phyloP scores from a whole-genome alignment of 2,113 vertebrate species.

The Arenaria interpres region DNA sequence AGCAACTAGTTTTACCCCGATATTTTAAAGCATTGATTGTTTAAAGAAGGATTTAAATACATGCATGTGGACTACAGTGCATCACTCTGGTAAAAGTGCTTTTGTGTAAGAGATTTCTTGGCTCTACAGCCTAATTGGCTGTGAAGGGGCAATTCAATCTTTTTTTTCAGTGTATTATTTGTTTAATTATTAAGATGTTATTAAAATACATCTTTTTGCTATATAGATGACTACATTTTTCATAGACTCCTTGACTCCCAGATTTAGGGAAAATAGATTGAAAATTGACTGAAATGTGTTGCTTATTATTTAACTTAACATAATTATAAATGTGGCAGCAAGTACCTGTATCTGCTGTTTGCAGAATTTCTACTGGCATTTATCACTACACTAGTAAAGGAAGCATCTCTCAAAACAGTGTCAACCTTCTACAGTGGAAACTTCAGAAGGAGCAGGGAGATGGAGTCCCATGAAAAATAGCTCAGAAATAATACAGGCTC shows the following conservation, averaged over 20 bases:
- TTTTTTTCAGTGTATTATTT: neutral
- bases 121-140: neutral
- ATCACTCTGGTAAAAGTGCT: neutral
- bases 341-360: neutral
- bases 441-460: neutral
- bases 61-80: neutral
- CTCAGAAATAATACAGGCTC: neutral
- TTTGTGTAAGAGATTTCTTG: neutral
- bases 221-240: neutral
- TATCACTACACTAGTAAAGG: neutral
- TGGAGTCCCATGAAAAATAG: neutral
- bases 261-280: neutral
- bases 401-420: neutral
- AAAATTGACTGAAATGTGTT: neutral
- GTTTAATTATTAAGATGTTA: neutral
- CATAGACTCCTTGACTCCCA: neutral
- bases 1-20: neutral
- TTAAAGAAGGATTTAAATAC: neutral
- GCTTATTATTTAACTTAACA: neutral
- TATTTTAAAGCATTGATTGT: neutral
- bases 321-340: neutral
- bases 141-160: neutral
- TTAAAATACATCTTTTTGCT: neutral
- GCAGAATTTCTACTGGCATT: neutral
- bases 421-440: fast-evolving